Base-by-base conservation (phyloP, 2,888 invertebrate species). In the Caenorhabditis uteleia region DNA sequence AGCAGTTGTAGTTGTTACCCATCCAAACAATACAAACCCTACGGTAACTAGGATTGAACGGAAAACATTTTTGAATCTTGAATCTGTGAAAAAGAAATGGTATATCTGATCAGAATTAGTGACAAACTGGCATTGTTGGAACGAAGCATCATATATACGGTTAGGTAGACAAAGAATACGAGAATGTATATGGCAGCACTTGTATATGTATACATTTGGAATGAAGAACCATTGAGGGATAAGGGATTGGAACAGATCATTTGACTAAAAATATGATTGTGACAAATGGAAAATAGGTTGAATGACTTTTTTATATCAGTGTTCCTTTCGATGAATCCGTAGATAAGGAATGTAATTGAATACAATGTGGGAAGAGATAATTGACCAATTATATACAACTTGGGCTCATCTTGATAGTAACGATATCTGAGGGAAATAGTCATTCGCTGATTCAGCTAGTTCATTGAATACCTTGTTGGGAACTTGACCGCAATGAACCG, bases 401-500 rank as follows among this genome's bases (percentile, higher is more conserved):
- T 33, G 18, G 55, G 61, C 10, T 54, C 51, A 29, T 69, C 69
- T 44, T 69, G 69, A 45, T 48, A 65, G 20, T 60, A 54, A 1
- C 69, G 65, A 34, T 69, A 69, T 27, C 68, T 68, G 18, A 36
- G 54, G 16, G n/a, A n/a, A n/a, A n/a, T n/a, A n/a, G n/a, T n/a
- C n/a, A n/a, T n/a, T n/a, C n/a, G n/a, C n/a, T n/a, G n/a, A n/a
- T n/a, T n/a, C n/a, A n/a, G n/a, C n/a, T n/a, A n/a, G n/a, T n/a
- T n/a, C n/a, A n/a, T n/a, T n/a, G n/a, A n/a, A 5, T n/a, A 56
- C 62, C 50, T 66, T 20, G 66, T 53, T 2, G 69, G 69, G 29
- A 45, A 70, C 25, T 47, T 46, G 18, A 70, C 59, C 1, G 69
- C 69, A n/a, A 70, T 70, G 1, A 70, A 38, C 33, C 69, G n/a